These are phyloP conservation scores for Amblyteles armatorius DNA, from an alignment of 2,888 invertebrate genomes.

Conservation along the genomic window DNA sequence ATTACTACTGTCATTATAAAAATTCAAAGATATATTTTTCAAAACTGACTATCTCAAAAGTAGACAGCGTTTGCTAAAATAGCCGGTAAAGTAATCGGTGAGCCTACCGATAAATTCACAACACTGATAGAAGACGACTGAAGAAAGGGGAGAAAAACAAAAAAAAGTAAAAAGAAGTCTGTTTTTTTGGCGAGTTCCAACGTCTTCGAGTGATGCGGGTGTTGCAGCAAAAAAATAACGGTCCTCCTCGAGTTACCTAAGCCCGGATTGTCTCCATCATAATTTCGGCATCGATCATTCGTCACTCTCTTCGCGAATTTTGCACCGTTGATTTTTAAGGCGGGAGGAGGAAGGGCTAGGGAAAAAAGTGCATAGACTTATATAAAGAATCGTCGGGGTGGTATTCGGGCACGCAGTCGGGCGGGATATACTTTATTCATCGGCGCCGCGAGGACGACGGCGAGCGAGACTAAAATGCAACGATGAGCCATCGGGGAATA, in stretches of 20 bases:
- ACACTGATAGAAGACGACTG: background rate
- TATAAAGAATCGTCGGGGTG: constrained; percentile 54
- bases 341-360: background rate
- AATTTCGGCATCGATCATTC: constrained; percentile 79
- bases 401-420: constrained; percentile 70
- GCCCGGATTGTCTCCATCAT: constrained; percentile 65
- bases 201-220: no score
- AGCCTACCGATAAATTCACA: no score
- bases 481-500: constrained; percentile 14
- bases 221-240: background rate
- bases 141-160: no score
- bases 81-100: no score
- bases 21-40: no score
- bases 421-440: constrained; percentile 77
- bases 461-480: constrained; percentile 2
- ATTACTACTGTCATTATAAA: no score
- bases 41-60: no score
- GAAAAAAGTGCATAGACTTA: constrained; percentile 68
- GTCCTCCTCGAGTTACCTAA: constrained; percentile 5
- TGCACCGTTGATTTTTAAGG: constrained; percentile 8
- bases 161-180: background rate
- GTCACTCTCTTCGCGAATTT: constrained; percentile 55
- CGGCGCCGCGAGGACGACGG: constrained; percentile 45
- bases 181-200: background rate
- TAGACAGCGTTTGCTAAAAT: no score